Evolutionary conservation across 2,797 vertebrate genomes (phyloP).

Genomic region (Gadopsis marmoratus): DNA sequence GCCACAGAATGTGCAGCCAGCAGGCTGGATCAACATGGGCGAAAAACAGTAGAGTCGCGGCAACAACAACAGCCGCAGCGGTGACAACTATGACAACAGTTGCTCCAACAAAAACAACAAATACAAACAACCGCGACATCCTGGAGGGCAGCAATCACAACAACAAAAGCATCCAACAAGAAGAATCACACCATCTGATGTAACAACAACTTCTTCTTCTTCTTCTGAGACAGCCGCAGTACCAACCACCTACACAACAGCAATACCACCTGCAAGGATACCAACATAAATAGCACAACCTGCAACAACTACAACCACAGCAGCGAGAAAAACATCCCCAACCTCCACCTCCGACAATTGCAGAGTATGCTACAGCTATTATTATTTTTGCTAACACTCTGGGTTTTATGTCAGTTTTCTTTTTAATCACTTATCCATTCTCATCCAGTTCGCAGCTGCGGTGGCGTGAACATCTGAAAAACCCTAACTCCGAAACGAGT

Average conservation of each 20-base stretch:
- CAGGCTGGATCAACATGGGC: slow-evolving; percentile 68
- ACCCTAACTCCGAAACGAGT: slow-evolving; percentile 58
- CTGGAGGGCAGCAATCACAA: background rate
- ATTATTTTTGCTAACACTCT: slow-evolving; percentile 51
- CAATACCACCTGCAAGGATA: background rate
- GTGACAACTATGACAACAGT: slow-evolving; percentile 57
- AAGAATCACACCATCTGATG: slow-evolving; percentile 5
- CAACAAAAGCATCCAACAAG: background rate
- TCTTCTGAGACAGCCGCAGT: background rate
- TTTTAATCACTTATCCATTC: slow-evolving; percentile 37
- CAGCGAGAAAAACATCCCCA: slow-evolving; percentile 39
- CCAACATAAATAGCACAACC: slow-evolving; percentile 2
- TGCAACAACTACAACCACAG: background rate
- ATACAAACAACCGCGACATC: slow-evolving; percentile 46
- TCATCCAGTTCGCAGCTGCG: slow-evolving; percentile 53
- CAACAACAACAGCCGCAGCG: slow-evolving; percentile 30
- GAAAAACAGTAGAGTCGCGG: slow-evolving; percentile 61
- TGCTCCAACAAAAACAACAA: slow-evolving; percentile 34
- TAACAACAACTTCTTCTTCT: background rate
- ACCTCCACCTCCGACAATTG: slow-evolving; percentile 40
- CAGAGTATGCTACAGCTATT: slow-evolving; percentile 21
- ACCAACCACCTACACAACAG: slow-evolving; percentile 25
- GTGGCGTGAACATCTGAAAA: slow-evolving; percentile 56
- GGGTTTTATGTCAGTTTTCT: slow-evolving; percentile 54
- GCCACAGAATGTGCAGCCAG: slow-evolving; percentile 68